Evolutionary conservation across 2,888 invertebrate genomes (phyloP), one percentile per base, ranked within the genome.

Genomic region (Chrysodeixis includens): DNA sequence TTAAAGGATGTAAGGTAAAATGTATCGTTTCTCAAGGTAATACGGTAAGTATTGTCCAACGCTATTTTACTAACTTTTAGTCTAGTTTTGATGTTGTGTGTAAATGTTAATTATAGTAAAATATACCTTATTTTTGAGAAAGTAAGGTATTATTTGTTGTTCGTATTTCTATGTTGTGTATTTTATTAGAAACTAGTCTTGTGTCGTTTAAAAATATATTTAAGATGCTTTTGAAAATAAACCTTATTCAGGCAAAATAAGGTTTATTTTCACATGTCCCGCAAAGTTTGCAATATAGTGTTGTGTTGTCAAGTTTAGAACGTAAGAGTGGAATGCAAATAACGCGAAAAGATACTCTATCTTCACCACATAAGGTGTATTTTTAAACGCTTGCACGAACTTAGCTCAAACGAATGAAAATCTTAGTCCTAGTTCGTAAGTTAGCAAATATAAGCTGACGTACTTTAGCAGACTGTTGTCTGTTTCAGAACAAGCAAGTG

Each of bases 401-500:
- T n/a, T n/a, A n/a, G n/a, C n/a, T 4, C n/a, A n/a, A 26, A 40
- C n/a, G 40, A 5, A 6, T 40, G 1, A 40, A 40, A 40, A n/a
- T 40, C 14, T 35, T 14, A 12, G 12, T 32, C 8, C 2, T 32
- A 32, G 12, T 35, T 40, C 40, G 5, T 40, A 40, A n/a, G 0
- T 40, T 35, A 35, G n/a, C 40, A 40, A 40, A 40, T 40, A 40
- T n/a, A n/a, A 40, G n/a, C 3, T n/a, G 40, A 40, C 30, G 10
- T 32, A 54, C 14, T 22, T 12, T 6, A 46, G 0, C n/a, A 16
- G 1, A 0, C 9, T 32, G 1, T 0, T 68, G 10, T 57, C 20
- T 56, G 51, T 30, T 0, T 6, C 84, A 89, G 89, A 88, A 83
- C 66, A 90, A 87, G 40, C 87, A 88, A 79, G 84, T 89, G 0